Base-by-base conservation (phyloP, 2,113 vertebrate species). In the Microcebus griseorufus region DNA sequence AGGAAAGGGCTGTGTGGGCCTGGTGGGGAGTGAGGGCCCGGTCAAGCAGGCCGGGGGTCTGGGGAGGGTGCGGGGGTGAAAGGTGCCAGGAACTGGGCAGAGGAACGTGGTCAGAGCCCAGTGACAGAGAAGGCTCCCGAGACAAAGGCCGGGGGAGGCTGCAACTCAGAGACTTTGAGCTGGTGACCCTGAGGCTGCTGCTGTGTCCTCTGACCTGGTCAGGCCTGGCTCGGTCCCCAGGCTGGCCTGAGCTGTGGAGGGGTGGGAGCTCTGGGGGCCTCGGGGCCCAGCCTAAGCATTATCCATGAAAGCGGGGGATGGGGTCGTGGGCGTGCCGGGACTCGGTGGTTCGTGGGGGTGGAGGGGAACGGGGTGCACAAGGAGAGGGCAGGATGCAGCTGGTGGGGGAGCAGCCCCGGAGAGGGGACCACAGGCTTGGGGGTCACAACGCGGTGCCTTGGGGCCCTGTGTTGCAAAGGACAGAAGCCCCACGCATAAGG, bases 121-220 rank as follows among this genome's bases (percentile, higher is more conserved):
- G 8, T 6, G 23, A 34, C 37, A 1, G 0, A 34, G 53, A 48
- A 13, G 29, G 29, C 5, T 34, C 9, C 0, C 0, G 1, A n/a
- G 58, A 23, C 53, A 29, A 78, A 64, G 42, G 13, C 65, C 58
- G 9, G 18, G 37, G 42, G 14, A 51, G 70, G 7, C n/a, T 10
- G 23, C 34, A 48, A 89, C n/a, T 75, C 90, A 27, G 67, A 60
- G 45, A 7, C 37, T 58, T 39, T 53, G 12, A 51, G 16, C 62
- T 16, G 48, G 18, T 22, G 51, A n/a, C 11, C 45, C 55, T 37
- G 18, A 25, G 45, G 67, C 39, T 53, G 72, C 25, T 9, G 7
- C 22, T 29, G 86, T 34, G 79, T 45, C 29, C 39, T n/a, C 80
- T 42, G 29, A 25, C 16, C 23, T 89, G n/a, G 60, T 60, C 64